These are phyloP conservation scores for Taenaris catops DNA, from an alignment of 2,888 invertebrate genomes.

Conservation along the genomic window DNA sequence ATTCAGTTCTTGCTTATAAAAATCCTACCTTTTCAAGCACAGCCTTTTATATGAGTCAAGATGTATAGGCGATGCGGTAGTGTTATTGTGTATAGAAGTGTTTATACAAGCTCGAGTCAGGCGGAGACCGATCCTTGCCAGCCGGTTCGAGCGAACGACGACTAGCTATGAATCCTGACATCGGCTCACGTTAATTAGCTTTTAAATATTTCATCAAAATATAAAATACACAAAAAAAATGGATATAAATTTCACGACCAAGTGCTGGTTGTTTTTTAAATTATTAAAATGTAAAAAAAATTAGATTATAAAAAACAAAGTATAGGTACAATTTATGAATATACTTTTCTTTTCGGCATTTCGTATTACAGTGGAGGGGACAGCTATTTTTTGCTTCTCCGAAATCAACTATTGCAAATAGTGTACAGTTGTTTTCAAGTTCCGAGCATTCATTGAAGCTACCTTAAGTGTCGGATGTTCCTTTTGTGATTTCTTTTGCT, in stretches of 20 bases:
- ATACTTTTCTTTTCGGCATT: constrained; percentile 78
- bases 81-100: constrained; percentile 71
- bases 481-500: constrained; percentile 73
- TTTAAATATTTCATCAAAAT: constrained; percentile 80
- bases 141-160: constrained; percentile 75
- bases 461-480: constrained; percentile 53
- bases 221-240: constrained; percentile 79
- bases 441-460: constrained; percentile 34
- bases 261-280: constrained; percentile 79
- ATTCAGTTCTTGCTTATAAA: no score
- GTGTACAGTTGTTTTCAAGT: constrained; percentile 32
- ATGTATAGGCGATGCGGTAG: constrained; percentile 67
- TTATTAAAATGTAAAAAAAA: constrained; percentile 81
- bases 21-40: no score
- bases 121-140: constrained; percentile 56
- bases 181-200: constrained; percentile 80
- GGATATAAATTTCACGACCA: constrained; percentile 79
- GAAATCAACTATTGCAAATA: constrained; percentile 39
- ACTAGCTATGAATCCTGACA: constrained; percentile 80
- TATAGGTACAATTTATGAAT: constrained; percentile 79
- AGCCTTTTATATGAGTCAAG: constrained; percentile 65
- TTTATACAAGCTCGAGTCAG: constrained; percentile 70
- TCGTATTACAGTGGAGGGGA: constrained; percentile 67
- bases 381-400: constrained; percentile 46
- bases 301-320: constrained; percentile 74